Evolutionary conservation across 2,113 vertebrate species (phyloP).

Genomic region (Pitta sordida): DNA sequence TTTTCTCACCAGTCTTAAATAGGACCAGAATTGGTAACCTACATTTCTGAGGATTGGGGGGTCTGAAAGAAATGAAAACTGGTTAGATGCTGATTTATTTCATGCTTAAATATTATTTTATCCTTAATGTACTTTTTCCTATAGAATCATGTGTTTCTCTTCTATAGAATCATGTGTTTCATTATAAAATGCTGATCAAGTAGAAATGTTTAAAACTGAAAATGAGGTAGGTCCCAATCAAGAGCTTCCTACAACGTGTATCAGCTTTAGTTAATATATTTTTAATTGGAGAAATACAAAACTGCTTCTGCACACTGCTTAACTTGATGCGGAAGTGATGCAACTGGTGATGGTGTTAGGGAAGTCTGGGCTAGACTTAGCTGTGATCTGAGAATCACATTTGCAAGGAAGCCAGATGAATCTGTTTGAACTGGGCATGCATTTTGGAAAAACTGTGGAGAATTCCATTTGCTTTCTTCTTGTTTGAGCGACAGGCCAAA

Average conservation of each 20-base stretch:
- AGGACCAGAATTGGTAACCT: not conserved
- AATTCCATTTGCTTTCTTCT: not conserved
- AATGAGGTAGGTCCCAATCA: not conserved
- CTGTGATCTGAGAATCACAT: not conserved
- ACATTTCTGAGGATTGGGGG: not conserved
- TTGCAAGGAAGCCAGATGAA: not conserved
- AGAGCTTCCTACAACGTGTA: not conserved
- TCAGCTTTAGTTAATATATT: not conserved
- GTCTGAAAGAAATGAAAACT: not conserved
- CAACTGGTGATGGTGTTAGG: fast-evolving
- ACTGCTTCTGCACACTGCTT: not conserved
- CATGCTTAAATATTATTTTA: not conserved
- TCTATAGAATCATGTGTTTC: not conserved
- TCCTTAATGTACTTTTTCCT: not conserved
- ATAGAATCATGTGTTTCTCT: not conserved
- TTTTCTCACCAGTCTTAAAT: not conserved
- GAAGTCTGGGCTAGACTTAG: not conserved
- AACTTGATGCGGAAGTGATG: not conserved
- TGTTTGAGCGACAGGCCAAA: not conserved
- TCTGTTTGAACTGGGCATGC: not conserved
- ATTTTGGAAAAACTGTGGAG: not conserved
- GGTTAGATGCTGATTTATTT: not conserved
- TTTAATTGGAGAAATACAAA: not conserved
- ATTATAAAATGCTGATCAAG: not conserved
- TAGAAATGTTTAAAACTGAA: not conserved